These are phyloP conservation scores for Carcinoscorpius rotundicauda DNA, from an alignment of 1,140 invertebrate genomes.

Conservation along the genomic window DNA sequence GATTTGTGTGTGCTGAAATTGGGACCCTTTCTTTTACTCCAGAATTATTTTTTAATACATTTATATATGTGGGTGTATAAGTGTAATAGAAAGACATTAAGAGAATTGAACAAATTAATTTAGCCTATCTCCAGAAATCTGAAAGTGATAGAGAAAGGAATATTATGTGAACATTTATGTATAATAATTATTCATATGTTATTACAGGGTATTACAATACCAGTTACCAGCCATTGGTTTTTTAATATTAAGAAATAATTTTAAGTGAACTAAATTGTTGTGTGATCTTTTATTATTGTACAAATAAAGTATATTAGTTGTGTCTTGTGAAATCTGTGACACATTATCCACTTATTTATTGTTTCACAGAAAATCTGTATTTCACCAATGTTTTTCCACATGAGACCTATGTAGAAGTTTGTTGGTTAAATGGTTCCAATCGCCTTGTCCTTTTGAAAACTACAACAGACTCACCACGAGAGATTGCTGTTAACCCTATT, in stretches of 20 bases:
- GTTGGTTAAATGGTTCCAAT: slow-evolving; percentile 76
- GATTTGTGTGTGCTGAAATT: neutral
- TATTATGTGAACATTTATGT: too few relatives aligned
- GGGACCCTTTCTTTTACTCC: slow-evolving; percentile 2
- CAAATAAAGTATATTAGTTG: neutral
- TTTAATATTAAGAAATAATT: too few relatives aligned
- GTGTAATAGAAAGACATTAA: too few relatives aligned
- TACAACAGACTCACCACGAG: slow-evolving; percentile 81
- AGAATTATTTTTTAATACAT: neutral
- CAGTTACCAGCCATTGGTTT: too few relatives aligned
- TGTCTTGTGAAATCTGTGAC: too few relatives aligned
- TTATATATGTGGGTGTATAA: too few relatives aligned
- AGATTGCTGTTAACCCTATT: slow-evolving; percentile 91
- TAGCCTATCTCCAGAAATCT: too few relatives aligned
- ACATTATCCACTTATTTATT: neutral
- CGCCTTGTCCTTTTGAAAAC: slow-evolving; percentile 85
- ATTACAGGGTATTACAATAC: too few relatives aligned
- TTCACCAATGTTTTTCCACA: slow-evolving; percentile 96
- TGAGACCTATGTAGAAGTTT: slow-evolving; percentile 94
- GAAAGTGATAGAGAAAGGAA: too few relatives aligned
- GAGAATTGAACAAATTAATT: too few relatives aligned
- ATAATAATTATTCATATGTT: too few relatives aligned
- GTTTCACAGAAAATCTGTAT: slow-evolving; percentile 63
- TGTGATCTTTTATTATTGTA: neutral
- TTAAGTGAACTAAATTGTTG: too few relatives aligned